Evolutionary conservation across 2,797 vertebrate genomes (phyloP).

Genomic region (Periparus ater): DNA sequence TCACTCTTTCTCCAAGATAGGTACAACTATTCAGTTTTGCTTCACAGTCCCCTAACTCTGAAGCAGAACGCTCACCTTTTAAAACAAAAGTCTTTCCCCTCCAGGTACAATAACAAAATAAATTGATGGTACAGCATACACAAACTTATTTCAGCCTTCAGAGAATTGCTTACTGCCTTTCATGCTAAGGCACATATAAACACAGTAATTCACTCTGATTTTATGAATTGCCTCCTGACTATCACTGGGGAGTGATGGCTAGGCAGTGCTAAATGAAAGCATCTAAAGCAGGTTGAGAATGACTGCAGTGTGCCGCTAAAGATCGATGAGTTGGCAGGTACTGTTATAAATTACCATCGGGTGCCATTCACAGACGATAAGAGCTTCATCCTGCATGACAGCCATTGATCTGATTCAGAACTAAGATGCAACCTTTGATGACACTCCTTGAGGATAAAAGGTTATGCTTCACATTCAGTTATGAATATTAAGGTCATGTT

Average conservation of each 20-base stretch:
- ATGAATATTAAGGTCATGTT: constrained; percentile 79
- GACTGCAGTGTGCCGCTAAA: constrained; percentile 62
- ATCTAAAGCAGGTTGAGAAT: constrained; percentile 46
- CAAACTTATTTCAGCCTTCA: constrained; percentile 33
- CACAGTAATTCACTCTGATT: constrained; percentile 55
- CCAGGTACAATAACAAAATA: constrained; percentile 23
- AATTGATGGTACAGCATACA: constrained; percentile 16
- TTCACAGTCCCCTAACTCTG: constrained; percentile 45
- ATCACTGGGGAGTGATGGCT: constrained; percentile 6
- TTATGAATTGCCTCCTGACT: constrained; percentile 57
- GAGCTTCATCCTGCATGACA: constrained; percentile 72
- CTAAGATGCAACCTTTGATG: constrained; percentile 74
- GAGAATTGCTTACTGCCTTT: constrained; percentile 36
- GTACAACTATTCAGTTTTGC: constrained; percentile 7
- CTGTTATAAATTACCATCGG: constrained; percentile 74
- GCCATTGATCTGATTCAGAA: constrained; percentile 71
- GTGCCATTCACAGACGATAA: constrained; percentile 65
- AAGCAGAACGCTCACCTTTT: constrained; percentile 47
- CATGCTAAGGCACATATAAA: constrained; percentile 13
- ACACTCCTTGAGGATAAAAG: constrained; percentile 76
- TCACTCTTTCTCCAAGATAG: constrained; percentile 7
- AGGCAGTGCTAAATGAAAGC: constrained; percentile 45
- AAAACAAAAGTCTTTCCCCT: constrained; percentile 31
- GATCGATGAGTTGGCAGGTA: constrained; percentile 73
- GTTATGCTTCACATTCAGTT: constrained; percentile 74